Evolutionary conservation across 1,140 invertebrate species (phyloP).

Genomic region (Augochlora pura): DNA sequence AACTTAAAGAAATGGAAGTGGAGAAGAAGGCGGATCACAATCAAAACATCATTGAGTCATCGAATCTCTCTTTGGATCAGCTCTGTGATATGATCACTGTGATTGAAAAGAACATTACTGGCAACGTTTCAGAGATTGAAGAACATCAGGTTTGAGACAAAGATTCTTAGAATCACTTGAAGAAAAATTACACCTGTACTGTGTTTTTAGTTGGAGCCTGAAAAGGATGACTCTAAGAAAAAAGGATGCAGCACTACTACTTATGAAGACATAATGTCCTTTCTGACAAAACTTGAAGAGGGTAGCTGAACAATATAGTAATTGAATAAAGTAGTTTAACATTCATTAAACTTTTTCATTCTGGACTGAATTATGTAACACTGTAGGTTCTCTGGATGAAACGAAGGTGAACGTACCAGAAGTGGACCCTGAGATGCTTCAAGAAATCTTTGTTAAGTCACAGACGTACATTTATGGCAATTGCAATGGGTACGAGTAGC

Average conservation of each 20-base stretch:
- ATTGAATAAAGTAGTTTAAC: neutral
- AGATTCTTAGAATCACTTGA: neutral
- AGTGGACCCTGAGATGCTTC: neutral
- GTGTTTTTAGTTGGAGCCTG: conserved; percentile 64
- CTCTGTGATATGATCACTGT: conserved; percentile 72
- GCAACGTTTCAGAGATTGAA: conserved; percentile 17
- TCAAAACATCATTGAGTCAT: conserved; percentile 68
- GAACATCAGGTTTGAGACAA: conserved; percentile 1
- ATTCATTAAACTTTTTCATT: neutral
- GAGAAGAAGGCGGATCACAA: conserved; percentile 62
- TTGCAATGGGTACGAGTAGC: neutral
- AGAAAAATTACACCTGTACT: no score
- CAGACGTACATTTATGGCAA: conserved; percentile 2
- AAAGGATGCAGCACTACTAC: conserved; percentile 52
- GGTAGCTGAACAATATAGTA: conserved; percentile 34
- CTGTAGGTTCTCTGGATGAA: neutral
- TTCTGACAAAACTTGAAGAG: conserved; percentile 67
- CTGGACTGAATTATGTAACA: no score
- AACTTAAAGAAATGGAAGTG: no score
- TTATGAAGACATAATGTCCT: conserved; percentile 75
- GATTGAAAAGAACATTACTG: conserved; percentile 64
- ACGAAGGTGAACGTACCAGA: neutral
- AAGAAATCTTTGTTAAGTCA: neutral
- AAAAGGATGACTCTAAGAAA: conserved; percentile 64
- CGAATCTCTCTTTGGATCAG: conserved; percentile 68